Base-by-base conservation (phyloP, 1,140 invertebrate species). In the Teleogryllus occipitalis region DNA sequence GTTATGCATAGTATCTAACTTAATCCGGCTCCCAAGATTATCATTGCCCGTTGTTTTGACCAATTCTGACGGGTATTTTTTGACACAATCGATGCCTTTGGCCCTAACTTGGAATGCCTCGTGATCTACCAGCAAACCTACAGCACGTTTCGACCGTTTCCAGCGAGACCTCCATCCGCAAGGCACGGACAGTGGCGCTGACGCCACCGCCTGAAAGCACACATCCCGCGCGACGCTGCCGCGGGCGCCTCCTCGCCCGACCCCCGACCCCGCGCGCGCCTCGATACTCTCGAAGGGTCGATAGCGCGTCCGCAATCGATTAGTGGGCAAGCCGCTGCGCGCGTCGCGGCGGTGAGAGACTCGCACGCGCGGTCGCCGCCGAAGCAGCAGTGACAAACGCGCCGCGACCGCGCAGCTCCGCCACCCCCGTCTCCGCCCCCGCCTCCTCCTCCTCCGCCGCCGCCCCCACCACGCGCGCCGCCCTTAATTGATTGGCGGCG, bases 211-310 rank as follows among this genome's bases (percentile, higher is more conserved):
- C 54, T 18, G 54, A 65, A 65, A 65, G 7, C 54, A 7, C 18
- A 18, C 10, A 65, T 65, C 54, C 54, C 54, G 2, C 54, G 27
- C 27, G 27, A 1, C 54, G 54, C 54, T 65, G 54, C 54, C 54
- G 18, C 54, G 10, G 18, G 54, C 10, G 54, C 10, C 54, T 65
- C 18, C 54, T 18, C 54, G 54, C 54, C 54, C 54, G 10, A 7
- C 54, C 54, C 54, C 18, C 54, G 49, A 54, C n/a, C n/a, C n/a
- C 49, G 49, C 49, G 10, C 54, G 10, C 10, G 10, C 54, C 54
- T 65, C 54, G 54, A 65, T 65, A 65, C 54, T 65, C 54, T 65
- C 54, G 54, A 65, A 65, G 54, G 54, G 54, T 65, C 54, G 54
- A 65, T 65, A 65, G 54, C 54, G 54, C 10, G 54, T 65, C 54